Percentiles rank a stretch among this genome's conserved stretches.
Evolutionary conservation across 2,113 vertebrate genomes (phyloP).

Genomic region (Taurulus bubalis): DNA sequence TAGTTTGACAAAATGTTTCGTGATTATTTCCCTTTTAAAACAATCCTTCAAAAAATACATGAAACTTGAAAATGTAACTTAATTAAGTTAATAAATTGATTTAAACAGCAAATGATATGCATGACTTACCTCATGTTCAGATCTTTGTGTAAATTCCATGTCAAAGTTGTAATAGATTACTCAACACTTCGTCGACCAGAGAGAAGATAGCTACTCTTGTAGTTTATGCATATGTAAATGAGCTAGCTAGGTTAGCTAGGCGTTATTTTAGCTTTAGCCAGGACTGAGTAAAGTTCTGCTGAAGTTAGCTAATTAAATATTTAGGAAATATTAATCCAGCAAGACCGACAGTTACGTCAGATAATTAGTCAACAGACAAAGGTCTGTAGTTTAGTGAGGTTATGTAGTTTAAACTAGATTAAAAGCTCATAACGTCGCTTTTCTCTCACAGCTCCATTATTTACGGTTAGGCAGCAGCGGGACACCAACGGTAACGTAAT

Average conservation of each 20-base stretch:
- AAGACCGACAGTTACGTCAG: neutral
- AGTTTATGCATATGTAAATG: neutral
- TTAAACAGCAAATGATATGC: neutral
- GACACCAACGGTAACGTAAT: neutral
- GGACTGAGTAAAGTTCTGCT: neutral
- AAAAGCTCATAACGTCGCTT: neutral
- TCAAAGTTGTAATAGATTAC: too few species aligned
- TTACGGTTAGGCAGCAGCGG: neutral
- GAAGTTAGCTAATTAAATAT: neutral
- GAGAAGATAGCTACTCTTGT: neutral
- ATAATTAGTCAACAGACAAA: neutral
- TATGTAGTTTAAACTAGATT: neutral
- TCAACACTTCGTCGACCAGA: neutral
- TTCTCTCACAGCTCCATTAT: neutral
- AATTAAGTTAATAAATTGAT: neutral
- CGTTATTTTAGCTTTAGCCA: neutral
- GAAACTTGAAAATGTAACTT: neutral
- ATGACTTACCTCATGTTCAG: neutral
- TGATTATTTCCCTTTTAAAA: neutral
- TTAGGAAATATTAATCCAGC: neutral
- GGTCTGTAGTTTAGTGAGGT: neutral
- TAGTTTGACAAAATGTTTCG: neutral
- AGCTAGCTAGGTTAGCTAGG: neutral
- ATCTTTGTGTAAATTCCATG: neutral
- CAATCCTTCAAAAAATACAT: neutral